Base-by-base conservation (phyloP, 2,113 vertebrate genomes). In the Pithys albifrons region DNA sequence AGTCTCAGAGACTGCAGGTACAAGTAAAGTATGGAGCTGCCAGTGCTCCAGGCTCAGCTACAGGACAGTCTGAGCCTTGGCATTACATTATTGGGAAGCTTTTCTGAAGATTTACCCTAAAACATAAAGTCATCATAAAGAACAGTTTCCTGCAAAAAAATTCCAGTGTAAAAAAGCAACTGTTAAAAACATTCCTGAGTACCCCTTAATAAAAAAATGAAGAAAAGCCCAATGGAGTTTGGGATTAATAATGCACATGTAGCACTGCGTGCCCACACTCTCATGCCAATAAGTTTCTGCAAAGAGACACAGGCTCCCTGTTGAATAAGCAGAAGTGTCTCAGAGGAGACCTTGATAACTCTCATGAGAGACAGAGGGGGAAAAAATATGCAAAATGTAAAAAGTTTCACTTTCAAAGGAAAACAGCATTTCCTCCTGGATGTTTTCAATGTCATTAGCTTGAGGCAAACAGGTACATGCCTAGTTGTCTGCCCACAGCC, bases 351-450 rank as follows among this genome's bases (percentile, higher is more conserved):
- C 20, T 89, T 2, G 3, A 81, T 71, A 92, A 89, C 59, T 87
- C 88, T 86, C 91, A 49, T 57, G 92, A 92, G 95, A 95, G 46
- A 90, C 43, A 89, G 48, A 93, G 83, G 88, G 83, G 83, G 48
- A 46, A 96, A 92, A 92, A 86, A 54, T 78, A 96, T 95, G 96
- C 90, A 92, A 96, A 94, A 87, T 1, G 4, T 72, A 91, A 78
- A 25, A 91, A 7, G 70, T 96, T 96, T 95, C 93, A 96, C 86
- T 97, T 97, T 96, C 93, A 96, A 93, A 94, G 96, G 96, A 96
- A 96, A 94, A 84, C 27, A 95, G 86, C 65, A 81, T 91, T 97
- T 96, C 91, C 91, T 96, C 58, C 57, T 67, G 73, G 88, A 92
- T 58, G 65, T 75, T 87, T 88, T 92, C 54, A 81, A 65, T 75